A percentile compares a stretch with the other conserved stretches of the same genome.
Conservation (phyloP, 2,113 vertebrate genomes). For the Ailuropoda melanoleuca region DNA sequence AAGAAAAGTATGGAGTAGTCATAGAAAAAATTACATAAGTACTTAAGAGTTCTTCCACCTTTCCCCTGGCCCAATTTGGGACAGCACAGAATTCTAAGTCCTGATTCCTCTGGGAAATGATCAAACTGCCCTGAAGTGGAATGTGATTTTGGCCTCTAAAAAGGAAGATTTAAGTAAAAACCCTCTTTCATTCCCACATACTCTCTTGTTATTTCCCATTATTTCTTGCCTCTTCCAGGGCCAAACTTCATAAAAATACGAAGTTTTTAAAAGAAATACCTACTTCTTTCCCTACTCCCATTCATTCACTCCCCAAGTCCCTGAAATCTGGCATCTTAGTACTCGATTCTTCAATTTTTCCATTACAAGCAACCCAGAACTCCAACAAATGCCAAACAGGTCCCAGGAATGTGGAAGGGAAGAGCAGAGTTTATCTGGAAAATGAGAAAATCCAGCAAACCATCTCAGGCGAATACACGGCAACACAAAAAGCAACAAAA, state of each 20-base stretch:
- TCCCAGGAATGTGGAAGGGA: not conserved
- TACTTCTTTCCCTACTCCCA: not conserved
- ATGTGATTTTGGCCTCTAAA: not conserved
- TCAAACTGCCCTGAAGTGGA: not conserved
- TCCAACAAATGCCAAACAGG: not conserved
- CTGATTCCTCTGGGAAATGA: not conserved
- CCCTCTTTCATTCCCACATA: not conserved
- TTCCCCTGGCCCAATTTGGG: not conserved
- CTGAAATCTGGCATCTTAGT: not conserved
- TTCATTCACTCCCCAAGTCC: not conserved
- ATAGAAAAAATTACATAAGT: not conserved
- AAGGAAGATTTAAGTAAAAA: not conserved
- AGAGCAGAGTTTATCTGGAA: not conserved
- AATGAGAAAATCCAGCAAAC: not conserved
- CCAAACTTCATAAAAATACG: not conserved
- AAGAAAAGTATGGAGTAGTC: not conserved
- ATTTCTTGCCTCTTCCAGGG: not conserved
- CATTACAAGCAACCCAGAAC: not conserved
- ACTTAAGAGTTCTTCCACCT: not conserved
- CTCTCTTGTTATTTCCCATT: not conserved
- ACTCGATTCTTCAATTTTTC: not conserved
- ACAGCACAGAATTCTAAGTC: not conserved
- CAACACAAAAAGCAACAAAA: not conserved
- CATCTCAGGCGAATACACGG: not conserved
- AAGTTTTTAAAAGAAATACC: no score